Percentiles rank a stretch among this genome's conserved stretches.
Conservation (phyloP, 1,140 invertebrate species). For the Zaprionus tsacasi region DNA sequence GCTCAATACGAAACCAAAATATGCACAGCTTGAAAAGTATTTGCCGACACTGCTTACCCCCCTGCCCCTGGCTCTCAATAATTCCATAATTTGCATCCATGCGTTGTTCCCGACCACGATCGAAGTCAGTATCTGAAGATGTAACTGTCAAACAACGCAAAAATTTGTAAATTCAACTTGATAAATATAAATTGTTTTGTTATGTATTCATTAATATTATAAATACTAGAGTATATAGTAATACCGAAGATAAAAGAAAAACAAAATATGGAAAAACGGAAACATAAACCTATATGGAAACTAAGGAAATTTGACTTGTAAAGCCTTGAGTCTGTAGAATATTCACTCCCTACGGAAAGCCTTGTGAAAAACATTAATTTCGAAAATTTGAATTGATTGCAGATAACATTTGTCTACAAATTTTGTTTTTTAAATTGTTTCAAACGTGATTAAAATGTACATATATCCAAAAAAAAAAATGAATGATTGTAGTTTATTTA, state of each 20-base stretch:
- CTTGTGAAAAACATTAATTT: neutral
- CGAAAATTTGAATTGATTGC: neutral
- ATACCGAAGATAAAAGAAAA: conserved; percentile 34
- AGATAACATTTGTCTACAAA: neutral
- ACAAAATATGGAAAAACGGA: conserved; percentile 30
- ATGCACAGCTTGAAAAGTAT: conserved; percentile 66
- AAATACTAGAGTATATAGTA: conserved; percentile 57
- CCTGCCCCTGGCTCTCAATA: neutral
- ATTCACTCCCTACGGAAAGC: conserved; percentile 2
- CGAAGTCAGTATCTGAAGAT: conserved; percentile 47
- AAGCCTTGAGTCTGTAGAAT: conserved; percentile 2
- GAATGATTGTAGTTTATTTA: neutral
- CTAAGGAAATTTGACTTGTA: conserved; percentile 34
- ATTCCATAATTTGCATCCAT: conserved; percentile 1
- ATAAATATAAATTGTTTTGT: conserved; percentile 71
- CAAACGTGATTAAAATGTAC: conserved; percentile 4
- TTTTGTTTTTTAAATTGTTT: conserved; percentile 2
- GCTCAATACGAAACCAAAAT: conserved; percentile 13
- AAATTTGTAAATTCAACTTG: conserved; percentile 56
- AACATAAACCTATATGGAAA: conserved; percentile 58
- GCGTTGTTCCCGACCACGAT: conserved; percentile 10
- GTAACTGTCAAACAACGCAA: conserved; percentile 61
- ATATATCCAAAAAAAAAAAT: neutral
- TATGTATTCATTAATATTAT: conserved; percentile 76
- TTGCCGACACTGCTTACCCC: conserved; percentile 57